Conservation (phyloP, 2,797 vertebrate species). For the Benthosema pterotum region DNA sequence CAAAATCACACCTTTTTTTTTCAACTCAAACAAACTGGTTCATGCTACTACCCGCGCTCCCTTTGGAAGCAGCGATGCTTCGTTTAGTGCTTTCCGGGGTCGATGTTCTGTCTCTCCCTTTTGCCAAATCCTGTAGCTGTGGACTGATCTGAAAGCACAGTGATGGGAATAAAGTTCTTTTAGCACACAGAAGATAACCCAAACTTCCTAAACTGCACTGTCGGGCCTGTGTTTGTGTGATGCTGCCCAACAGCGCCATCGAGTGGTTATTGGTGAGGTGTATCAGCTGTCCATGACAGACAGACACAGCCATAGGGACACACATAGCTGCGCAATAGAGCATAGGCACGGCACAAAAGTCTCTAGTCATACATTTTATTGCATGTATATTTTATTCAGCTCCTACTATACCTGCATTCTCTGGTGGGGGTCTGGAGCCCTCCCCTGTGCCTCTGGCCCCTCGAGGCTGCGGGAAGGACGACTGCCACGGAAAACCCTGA, state of each 20-base stretch:
- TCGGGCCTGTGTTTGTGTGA: no score
- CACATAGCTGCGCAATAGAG: no score
- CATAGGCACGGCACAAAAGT: no score
- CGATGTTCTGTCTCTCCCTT: constrained; percentile 84
- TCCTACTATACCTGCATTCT: constrained; percentile 84
- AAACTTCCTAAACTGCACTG: no score
- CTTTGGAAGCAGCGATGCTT: constrained; percentile 61
- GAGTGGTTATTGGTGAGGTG: no score
- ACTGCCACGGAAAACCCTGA: constrained; percentile 89
- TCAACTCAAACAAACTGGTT: constrained; percentile 81
- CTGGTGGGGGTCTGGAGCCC: constrained; percentile 82
- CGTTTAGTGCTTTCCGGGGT: constrained; percentile 85
- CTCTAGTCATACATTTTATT: not conserved
- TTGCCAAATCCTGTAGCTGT: constrained; percentile 80
- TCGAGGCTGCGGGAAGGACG: constrained; percentile 83
- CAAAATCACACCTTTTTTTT: constrained; percentile 78
- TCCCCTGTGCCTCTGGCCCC: constrained; percentile 84
- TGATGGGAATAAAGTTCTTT: not conserved
- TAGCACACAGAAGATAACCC: not conserved
- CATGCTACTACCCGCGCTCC: constrained; percentile 80
- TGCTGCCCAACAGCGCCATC: not conserved
- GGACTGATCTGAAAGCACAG: constrained; percentile 68
- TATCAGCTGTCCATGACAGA: no score
- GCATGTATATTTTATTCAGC: not conserved
- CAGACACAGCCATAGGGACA: no score